These are phyloP conservation scores for Macropis europaea DNA, from an alignment of 2,888 invertebrate genomes.

Conservation along the genomic window DNA sequence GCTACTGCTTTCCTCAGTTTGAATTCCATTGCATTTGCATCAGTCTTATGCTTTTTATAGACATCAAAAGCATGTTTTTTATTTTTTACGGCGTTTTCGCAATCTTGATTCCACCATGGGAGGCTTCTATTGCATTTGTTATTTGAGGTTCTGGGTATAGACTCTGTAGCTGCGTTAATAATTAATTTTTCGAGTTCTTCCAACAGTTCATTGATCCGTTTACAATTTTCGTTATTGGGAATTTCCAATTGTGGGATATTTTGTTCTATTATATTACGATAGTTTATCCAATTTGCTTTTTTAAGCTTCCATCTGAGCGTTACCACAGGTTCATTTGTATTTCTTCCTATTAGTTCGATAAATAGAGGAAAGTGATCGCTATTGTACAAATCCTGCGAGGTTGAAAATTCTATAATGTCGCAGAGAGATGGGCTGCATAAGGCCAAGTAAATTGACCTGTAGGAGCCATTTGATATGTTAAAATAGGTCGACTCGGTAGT, in stretches of 20 bases:
- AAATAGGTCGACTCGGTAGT: constrained; percentile 46
- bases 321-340: not conserved
- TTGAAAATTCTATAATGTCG: constrained; percentile 25
- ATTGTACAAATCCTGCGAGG: constrained; percentile 6
- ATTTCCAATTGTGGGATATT: not conserved
- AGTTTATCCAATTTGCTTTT: constrained; percentile 45
- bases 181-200: constrained; percentile 11
- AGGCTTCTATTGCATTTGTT: not conserved
- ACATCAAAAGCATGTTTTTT: constrained; percentile 39
- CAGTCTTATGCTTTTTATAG: constrained; percentile 36
- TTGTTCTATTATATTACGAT: not conserved
- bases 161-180: constrained; percentile 20
- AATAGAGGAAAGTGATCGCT: constrained; percentile 53
- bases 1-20: constrained; percentile 36
- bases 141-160: constrained; percentile 1
- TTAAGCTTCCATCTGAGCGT: constrained; percentile 43
- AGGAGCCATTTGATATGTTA: constrained; percentile 20
- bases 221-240: not conserved
- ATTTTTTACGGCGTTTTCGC: constrained; percentile 14
- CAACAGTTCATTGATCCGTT: constrained; percentile 17
- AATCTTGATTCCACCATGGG: constrained; percentile 55
- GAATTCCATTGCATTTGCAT: constrained; percentile 32
- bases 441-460: constrained; percentile 50
- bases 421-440: constrained; percentile 32
- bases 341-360: not conserved